Percentiles rank a stretch among this genome's conserved stretches.
Conservation (phyloP, 1,140 invertebrate genomes). For the Popillia japonica region DNA sequence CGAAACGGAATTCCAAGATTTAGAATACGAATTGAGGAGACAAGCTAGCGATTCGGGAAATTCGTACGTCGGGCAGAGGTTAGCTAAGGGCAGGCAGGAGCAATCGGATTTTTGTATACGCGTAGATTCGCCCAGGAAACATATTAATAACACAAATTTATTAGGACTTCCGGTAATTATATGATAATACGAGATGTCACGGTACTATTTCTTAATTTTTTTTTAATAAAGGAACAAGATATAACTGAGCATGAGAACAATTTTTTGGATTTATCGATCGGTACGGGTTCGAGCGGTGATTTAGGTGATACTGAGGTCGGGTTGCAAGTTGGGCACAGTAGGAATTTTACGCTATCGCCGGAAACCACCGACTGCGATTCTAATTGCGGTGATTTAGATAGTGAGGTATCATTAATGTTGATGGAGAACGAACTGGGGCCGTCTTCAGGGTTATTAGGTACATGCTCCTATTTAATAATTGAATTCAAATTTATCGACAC, state of each 20-base stretch:
- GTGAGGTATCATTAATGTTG: conserved; percentile 77
- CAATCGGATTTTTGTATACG: conserved; percentile 56
- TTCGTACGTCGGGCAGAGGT: conserved; percentile 81
- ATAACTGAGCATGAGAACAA: conserved; percentile 69
- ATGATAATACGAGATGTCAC: too few relatives aligned
- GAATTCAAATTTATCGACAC: conserved; percentile 51
- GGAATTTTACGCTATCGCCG: conserved; percentile 89
- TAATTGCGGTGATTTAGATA: conserved; percentile 84
- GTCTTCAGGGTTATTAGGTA: conserved; percentile 55
- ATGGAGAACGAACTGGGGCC: conserved; percentile 72
- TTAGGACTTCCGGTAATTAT: conserved; percentile 65
- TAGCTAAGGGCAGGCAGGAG: conserved; percentile 68
- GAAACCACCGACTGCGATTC: conserved; percentile 96
- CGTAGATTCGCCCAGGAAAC: conserved; percentile 65
- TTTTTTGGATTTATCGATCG: conserved; percentile 70
- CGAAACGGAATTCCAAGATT: conserved; percentile 66
- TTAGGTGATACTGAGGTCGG: conserved; percentile 73
- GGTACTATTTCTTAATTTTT: too few relatives aligned
- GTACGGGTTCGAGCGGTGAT: conserved; percentile 74
- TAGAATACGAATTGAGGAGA: conserved; percentile 84
- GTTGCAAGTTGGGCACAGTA: conserved; percentile 70
- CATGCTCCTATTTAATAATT: conserved; percentile 31
- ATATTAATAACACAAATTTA: conserved; percentile 62
- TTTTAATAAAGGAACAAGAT: conserved; percentile 64
- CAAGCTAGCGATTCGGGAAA: conserved; percentile 69